Evolutionary conservation across 1,140 invertebrate species (phyloP).

Genomic region (Formica exsecta): DNA sequence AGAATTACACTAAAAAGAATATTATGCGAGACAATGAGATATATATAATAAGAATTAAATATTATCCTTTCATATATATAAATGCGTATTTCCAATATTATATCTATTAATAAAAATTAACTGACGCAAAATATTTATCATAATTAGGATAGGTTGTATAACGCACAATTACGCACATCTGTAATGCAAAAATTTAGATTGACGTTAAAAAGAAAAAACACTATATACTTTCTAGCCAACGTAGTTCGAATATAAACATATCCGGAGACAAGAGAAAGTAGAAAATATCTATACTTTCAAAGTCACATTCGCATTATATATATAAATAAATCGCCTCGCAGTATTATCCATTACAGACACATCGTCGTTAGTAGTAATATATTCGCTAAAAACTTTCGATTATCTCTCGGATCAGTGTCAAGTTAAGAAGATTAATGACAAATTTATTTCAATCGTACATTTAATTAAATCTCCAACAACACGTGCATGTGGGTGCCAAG

Average conservation of each 20-base stretch:
- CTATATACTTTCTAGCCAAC: constrained; percentile 35
- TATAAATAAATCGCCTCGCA: constrained; percentile 40
- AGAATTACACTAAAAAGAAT: not conserved
- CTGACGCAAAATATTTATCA: constrained; percentile 4
- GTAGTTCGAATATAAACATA: constrained; percentile 18
- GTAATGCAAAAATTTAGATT: not conserved
- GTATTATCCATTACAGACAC: not conserved
- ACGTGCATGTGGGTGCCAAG: constrained; percentile 30
- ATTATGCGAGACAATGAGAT: not conserved
- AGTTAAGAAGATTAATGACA: constrained; percentile 5
- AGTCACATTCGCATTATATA: constrained; percentile 24
- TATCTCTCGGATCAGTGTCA: not conserved
- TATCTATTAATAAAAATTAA: not conserved
- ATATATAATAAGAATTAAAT: constrained; percentile 30
- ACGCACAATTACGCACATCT: not conserved
- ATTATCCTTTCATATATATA: not conserved
- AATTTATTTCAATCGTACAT: constrained; percentile 34
- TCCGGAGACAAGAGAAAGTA: constrained; percentile 41
- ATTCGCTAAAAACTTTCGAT: not conserved
- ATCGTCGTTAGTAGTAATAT: not conserved
- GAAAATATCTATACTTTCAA: constrained; percentile 40
- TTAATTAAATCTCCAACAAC: not conserved
- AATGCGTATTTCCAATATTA: not conserved
- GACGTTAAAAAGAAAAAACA: not conserved
- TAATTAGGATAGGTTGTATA: not conserved